Evolutionary conservation across 2,888 invertebrate species (phyloP).

Genomic region (Lysandra bellargus): DNA sequence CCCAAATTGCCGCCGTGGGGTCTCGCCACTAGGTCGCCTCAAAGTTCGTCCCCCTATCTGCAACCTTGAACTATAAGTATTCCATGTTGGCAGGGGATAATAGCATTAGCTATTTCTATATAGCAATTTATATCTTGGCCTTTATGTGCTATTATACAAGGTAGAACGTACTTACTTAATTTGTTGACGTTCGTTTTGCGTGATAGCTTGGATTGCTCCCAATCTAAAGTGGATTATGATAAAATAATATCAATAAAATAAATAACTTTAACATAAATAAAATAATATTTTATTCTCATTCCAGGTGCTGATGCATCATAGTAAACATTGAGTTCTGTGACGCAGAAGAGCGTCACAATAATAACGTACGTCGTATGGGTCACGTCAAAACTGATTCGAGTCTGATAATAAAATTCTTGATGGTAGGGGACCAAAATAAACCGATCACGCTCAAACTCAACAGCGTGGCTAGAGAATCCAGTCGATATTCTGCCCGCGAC

Average conservation of each 20-base stretch:
- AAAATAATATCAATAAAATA: too few relatives aligned
- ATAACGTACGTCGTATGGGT: constrained; percentile 62
- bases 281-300: constrained; percentile 2
- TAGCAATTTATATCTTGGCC: not conserved
- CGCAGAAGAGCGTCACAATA: constrained; percentile 53
- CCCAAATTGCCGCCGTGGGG: not conserved
- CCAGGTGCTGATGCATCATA: constrained; percentile 43
- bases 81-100: not conserved
- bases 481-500: constrained; percentile 77
- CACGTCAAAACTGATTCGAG: constrained; percentile 48
- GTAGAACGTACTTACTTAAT: not conserved
- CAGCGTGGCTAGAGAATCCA: constrained; percentile 75
- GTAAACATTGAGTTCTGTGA: constrained; percentile 46
- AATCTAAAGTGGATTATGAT: too few relatives aligned
- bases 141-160: not conserved
- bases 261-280: too few relatives aligned
- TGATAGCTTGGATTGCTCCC: too few relatives aligned
- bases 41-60: not conserved
- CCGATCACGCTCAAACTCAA: constrained; percentile 73
- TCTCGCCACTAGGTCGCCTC: constrained; percentile 24
- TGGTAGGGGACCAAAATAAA: constrained; percentile 79
- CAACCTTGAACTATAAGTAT: not conserved
- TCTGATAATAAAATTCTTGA: constrained; percentile 70
- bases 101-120: not conserved
- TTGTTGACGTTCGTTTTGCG: too few relatives aligned